Conservation (phyloP, 2,888 invertebrate species). For the Hymenopus coronatus region DNA sequence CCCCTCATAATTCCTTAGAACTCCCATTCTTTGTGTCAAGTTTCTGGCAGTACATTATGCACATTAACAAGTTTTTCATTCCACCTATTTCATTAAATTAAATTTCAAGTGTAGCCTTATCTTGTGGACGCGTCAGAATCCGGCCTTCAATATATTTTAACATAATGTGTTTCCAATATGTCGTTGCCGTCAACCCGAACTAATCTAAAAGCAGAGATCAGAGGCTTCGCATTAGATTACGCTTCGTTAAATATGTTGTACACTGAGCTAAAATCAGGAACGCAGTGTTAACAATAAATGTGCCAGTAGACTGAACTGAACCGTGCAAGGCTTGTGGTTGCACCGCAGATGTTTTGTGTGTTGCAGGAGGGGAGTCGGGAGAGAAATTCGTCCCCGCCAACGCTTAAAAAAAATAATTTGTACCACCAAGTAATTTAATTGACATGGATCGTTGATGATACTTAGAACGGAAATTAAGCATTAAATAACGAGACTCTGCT, state of each 20-base stretch:
- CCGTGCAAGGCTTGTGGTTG: neutral
- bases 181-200: neutral
- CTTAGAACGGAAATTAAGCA: neutral
- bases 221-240: neutral
- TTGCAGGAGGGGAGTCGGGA: neutral
- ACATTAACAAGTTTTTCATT: too few species aligned
- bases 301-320: neutral
- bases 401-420: neutral
- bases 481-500: neutral
- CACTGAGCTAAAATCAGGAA: neutral
- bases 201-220: neutral
- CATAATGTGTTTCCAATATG: neutral
- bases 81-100: neutral
- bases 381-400: neutral
- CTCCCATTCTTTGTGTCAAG: too few species aligned
- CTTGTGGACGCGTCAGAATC: neutral
- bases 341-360: neutral
- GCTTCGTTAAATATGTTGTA: neutral
- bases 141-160: neutral
- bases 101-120: neutral
- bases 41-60: too few species aligned
- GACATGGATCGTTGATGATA: neutral
- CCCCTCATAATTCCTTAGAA: too few species aligned
- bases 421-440: neutral
- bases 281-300: neutral